Evolutionary conservation across 2,797 vertebrate species (phyloP), one percentile per base, ranked within the genome.

Genomic region (Australoheros facetus): DNA sequence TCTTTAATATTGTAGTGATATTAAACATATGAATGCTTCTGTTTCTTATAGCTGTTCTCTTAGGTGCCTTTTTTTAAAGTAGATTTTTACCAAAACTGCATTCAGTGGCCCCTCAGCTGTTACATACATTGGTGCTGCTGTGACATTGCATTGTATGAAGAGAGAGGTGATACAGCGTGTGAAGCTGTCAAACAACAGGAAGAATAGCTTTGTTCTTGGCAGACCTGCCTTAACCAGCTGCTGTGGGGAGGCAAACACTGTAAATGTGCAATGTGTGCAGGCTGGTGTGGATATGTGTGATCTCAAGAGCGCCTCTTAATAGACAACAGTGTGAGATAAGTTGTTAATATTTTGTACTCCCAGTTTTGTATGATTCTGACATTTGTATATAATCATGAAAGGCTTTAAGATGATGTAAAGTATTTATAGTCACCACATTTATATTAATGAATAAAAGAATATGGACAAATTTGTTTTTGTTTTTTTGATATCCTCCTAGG

Each of bases 221-320:
- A 95, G 94, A 80, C 80, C 92, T 93, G 94, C 89, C 92, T 77
- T 59, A 83, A 90, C 89, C 95, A 95, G 93, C 93, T 95, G 95
- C 87, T 84, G 72, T 71, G 51, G 51, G 23, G 72, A 75, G 71
- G 55, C 39, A 79, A 73, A 56, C 77, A 73, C 62, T 53, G 64
- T 74, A 64, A 77, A 79, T 30, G 78, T 34, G 77, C 77, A 39
- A 1, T 14, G 26, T 70, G 53, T 64, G 48, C 39, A 13, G 56
- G 17, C 26, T 30, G 51, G 8, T 64, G 62, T 77, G 62, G 53
- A 26, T 17, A 32, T 42, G 58, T 79, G 75, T 69, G 51, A 71
- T 73, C 75, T 71, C 76, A 66, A 69, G 28, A 64, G 32, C 14
- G 37, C 71, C n/a, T 57, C 55, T 71, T 70, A 37, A 75, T 42